Base-by-base conservation (phyloP, 2,797 vertebrate genomes). In the Sebastes minor region DNA sequence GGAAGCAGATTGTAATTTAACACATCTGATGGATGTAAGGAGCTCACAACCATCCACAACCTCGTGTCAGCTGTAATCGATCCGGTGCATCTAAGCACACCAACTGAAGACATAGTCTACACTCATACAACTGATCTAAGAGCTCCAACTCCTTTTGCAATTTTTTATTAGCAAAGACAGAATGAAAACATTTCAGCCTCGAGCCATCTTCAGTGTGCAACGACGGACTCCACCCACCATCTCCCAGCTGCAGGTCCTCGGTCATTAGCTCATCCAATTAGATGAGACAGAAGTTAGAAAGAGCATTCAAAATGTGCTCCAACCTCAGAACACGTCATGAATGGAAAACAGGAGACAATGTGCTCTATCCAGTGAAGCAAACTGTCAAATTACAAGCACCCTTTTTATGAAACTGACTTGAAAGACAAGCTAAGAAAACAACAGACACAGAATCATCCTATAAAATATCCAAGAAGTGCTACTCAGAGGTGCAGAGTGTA, bases 191-290 rank as follows among this genome's bases (percentile, higher is more conserved):
- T 78, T 22, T 18, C 8, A 30, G 49, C 66, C 62, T 63, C 2
- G 8, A 55, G 52, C 22, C 23, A 46, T 59, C 13, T 55, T 33
- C 38, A 60, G 46, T 8, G 28, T 25, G 28, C 33, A 27, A 57
- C 10, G 33, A 63, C 4, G 8, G 59, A 75, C 77, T 62, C 63
- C 38, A 25, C 49, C 38, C 38, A 23, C 32, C 76, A 32, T 25
- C 60, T 71, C 74, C 49, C 65, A 70, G 76, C 76, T 76, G 65
- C 65, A 61, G 60, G 74, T 59, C 30, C 16, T 74, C 33, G n/a
- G 61, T 64, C 64, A 22, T 74, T 67, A 83, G 28, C 46, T 30
- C 42, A 53, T 53, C 28, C n/a, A 27, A 70, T 38, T 65, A 46
- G 22, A 55, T 38, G 38, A 56, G 2, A 11, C 46, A 53, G 16